Evolutionary conservation across 2,797 vertebrate genomes (phyloP), one percentile per base, ranked within the genome.

Genomic region (Atherinosoma microstoma): DNA sequence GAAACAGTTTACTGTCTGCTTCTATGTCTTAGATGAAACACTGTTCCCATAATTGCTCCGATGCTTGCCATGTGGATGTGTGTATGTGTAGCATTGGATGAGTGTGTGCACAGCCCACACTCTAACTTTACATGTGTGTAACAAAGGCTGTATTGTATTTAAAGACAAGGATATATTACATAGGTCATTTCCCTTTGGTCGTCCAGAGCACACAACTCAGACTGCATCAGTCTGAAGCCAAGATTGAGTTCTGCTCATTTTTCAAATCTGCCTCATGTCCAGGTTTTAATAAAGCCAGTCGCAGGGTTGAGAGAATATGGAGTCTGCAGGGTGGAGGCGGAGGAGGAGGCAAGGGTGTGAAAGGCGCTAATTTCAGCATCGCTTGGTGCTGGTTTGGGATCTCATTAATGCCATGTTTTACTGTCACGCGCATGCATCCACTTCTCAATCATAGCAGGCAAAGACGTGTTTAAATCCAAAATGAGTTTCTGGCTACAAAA

Each of bases 381-480:
- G 84, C 85, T 91, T 87, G 79, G 58, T 83, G 81, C 27, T 58
- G 63, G 30, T 91, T 89, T 90, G 74, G 76, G 64, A 93, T 91
- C 92, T 95, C 93, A 92, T 94, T 94, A 94, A 92, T 88, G 84
- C 87, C 59, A 80, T 84, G 91, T 92, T 93, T 87, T 83, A 90
- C 93, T 94, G 90, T 94, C 87, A 90, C 80, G 62, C 89, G 92
- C 79, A 86, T 90, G 73, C 79, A 81, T 90, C 81, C 57, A 27
- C 87, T 89, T 92, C 89, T 96, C 93, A 92, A 94, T 95, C 85
- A 90, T 82, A 75, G 74, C 70, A 63, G 75, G 88, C 83, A 83
- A 87, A 88, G 92, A 79, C 70, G 88, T 91, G 92, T 92, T 95
- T 93, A 92, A 94, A 94, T 93, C 91, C 78, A 87, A 94, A 92